Percentiles rank a stretch among this genome's conserved stretches.
phyloP scores from a whole-genome alignment of 1,140 invertebrate species.

The Linepithema humile region DNA sequence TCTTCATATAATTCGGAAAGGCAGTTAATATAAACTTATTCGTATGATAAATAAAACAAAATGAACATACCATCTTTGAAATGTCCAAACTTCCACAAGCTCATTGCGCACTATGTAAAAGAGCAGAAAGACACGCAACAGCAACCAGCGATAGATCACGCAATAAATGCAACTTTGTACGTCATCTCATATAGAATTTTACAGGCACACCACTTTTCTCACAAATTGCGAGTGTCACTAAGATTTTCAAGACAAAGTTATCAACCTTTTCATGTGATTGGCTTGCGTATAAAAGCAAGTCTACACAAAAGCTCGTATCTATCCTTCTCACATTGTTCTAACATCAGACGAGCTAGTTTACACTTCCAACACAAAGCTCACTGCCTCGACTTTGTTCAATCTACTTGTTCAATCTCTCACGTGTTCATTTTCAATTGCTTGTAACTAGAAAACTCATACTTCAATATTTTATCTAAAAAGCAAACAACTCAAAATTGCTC shows the following conservation, averaged over 20 bases:
- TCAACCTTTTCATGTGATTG: not conserved
- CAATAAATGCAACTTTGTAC: slow-evolving; percentile 9
- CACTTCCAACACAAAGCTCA: not conserved
- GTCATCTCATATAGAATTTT: slow-evolving; percentile 11
- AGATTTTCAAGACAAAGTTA: not conserved
- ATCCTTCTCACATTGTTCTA: not conserved
- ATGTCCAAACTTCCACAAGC: slow-evolving; percentile 72
- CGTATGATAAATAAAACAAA: too few species aligned
- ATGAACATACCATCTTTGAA: slow-evolving; percentile 76
- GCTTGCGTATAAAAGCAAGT: not conserved
- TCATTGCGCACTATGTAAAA: slow-evolving; percentile 63
- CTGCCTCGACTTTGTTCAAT: slow-evolving; percentile 7
- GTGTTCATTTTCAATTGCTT: not conserved
- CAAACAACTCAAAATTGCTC: not conserved
- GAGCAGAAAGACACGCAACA: not conserved
- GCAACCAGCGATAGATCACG: not conserved
- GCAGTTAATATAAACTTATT: not conserved
- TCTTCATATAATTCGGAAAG: not conserved
- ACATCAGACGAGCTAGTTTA: not conserved
- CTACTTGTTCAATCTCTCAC: not conserved
- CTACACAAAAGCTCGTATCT: not conserved
- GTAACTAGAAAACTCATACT: not conserved
- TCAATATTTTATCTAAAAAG: not conserved
- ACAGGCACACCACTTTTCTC: slow-evolving; percentile 10
- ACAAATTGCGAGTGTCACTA: not conserved